phyloP scores from a whole-genome alignment of 1,140 invertebrate species.

The Drosophila burlai region DNA sequence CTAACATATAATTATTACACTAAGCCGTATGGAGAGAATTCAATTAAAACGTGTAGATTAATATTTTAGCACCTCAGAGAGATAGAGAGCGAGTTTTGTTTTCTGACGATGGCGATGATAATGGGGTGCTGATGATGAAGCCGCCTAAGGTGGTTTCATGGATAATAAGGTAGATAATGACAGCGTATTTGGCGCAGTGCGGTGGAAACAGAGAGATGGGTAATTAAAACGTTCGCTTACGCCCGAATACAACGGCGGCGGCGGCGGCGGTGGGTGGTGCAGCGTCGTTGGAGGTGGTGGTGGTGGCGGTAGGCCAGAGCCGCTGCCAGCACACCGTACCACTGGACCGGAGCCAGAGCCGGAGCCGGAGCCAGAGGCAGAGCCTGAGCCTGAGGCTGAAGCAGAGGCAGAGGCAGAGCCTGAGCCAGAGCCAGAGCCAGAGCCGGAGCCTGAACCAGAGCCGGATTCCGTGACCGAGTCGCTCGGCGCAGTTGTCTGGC shows the following conservation, averaged over 20 bases:
- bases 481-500: slow-evolving; percentile 32
- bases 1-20: slow-evolving; percentile 14
- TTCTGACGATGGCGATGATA: slow-evolving; percentile 33
- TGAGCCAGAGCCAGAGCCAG: neutral
- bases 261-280: slow-evolving; percentile 64
- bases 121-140: slow-evolving; percentile 4
- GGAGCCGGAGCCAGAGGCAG: neutral
- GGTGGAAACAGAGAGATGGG: slow-evolving; percentile 25
- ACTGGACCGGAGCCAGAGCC: slow-evolving; percentile 23
- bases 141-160: slow-evolving; percentile 20
- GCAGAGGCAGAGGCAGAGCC: neutral
- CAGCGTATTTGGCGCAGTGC: slow-evolving; percentile 34
- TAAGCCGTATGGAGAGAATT: slow-evolving; percentile 18
- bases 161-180: slow-evolving; percentile 18
- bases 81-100: neutral
- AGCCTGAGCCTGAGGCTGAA: neutral
- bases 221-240: slow-evolving; percentile 71
- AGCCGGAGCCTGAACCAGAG: neutral
- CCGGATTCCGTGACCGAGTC: slow-evolving; percentile 1
- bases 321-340: slow-evolving; percentile 32
- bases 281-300: slow-evolving; percentile 55
- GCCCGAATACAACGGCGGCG: slow-evolving; percentile 79
- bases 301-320: slow-evolving; percentile 26
- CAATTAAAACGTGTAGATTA: slow-evolving; percentile 13
- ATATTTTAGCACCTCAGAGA: slow-evolving; percentile 4